Conservation (phyloP, 2,797 vertebrate species). For the Mormyrus proboscirostris region DNA sequence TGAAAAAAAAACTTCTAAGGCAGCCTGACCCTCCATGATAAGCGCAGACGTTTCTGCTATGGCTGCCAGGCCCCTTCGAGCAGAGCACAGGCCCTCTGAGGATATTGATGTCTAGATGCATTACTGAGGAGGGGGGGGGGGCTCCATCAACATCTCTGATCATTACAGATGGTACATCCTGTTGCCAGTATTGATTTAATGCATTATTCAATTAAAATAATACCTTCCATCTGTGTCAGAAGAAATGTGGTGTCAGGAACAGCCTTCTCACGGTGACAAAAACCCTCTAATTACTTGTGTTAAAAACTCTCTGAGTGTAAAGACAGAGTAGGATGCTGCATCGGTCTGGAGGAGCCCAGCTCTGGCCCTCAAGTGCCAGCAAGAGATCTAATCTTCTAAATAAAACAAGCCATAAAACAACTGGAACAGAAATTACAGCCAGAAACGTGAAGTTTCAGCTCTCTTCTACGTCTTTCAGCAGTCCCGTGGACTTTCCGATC, state of each 20-base stretch:
- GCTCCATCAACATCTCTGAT: background rate
- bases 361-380: background rate
- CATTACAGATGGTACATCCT: background rate
- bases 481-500: background rate
- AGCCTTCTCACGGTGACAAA: background rate
- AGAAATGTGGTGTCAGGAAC: background rate
- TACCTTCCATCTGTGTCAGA: constrained; percentile 10
- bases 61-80: background rate
- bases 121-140: background rate
- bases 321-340: background rate
- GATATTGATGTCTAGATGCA: constrained; percentile 8
- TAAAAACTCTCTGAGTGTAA: background rate
- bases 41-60: background rate
- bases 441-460: background rate
- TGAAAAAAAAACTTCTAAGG: background rate
- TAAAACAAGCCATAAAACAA: background rate
- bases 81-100: background rate
- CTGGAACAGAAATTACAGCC: background rate
- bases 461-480: background rate
- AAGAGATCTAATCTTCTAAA: background rate
- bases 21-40: background rate
- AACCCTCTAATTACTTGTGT: constrained; percentile 5
- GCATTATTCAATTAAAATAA: constrained; percentile 9
- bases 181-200: constrained; percentile 11
- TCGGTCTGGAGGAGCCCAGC: background rate